Conservation (phyloP, 2,797 vertebrate species). For the Pristis pectinata region DNA sequence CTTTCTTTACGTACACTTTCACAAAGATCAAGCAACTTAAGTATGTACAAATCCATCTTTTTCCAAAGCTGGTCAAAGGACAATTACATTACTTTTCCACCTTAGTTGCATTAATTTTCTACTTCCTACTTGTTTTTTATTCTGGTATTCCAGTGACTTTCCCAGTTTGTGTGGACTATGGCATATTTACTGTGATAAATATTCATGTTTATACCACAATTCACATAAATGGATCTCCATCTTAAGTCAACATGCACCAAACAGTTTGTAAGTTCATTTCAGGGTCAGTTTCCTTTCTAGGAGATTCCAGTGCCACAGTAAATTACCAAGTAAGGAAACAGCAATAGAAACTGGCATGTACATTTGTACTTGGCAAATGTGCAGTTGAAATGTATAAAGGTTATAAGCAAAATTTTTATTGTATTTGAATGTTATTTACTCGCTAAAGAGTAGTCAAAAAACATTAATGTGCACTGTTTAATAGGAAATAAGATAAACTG, state of each 20-base stretch:
- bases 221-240: neutral
- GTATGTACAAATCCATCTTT: neutral
- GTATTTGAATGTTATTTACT: neutral
- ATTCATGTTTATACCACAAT: neutral
- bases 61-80: neutral
- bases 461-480: neutral
- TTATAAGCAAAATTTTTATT: neutral
- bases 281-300: neutral
- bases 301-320: neutral
- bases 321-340: conserved; percentile 11
- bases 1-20: neutral
- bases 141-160: neutral
- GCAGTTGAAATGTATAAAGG: neutral
- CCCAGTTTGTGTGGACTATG: neutral
- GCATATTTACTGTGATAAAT: neutral
- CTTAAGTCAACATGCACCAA: conserved; percentile 7
- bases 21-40: neutral
- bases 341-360: neutral
- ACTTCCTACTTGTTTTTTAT: neutral
- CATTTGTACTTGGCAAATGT: neutral
- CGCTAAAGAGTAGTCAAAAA: neutral
- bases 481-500: neutral
- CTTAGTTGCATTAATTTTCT: neutral
- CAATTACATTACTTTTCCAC: neutral
- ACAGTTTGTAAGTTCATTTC: neutral